phyloP scores from a whole-genome alignment of 2,888 invertebrate species.

The Cosmia trapezina region DNA sequence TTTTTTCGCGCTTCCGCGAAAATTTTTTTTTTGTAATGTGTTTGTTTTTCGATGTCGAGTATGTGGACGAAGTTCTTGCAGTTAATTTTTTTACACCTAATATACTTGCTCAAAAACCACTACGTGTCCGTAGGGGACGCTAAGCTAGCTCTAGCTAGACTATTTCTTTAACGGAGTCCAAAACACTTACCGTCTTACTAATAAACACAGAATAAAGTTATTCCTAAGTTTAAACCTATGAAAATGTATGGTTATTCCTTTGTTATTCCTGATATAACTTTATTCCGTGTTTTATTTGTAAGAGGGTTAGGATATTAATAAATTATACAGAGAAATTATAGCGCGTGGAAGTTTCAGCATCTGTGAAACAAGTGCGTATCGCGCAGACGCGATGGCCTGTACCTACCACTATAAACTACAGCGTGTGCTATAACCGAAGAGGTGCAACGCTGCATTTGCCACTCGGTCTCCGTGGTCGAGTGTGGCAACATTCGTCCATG shows the following conservation, averaged over 20 bases:
- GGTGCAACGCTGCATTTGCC: conserved; percentile 6
- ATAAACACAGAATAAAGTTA: no score
- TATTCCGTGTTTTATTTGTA: no score
- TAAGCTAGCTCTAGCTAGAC: not conserved
- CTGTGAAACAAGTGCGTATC: not conserved
- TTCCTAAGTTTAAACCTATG: no score
- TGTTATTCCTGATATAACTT: no score
- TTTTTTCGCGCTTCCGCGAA: no score
- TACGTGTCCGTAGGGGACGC: no score
- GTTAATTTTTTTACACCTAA: no score
- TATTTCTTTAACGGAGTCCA: not conserved
- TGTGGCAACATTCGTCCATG: conserved; percentile 39
- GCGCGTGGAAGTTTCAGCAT: conserved; percentile 9
- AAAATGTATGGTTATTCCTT: no score
- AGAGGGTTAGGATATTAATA: not conserved
- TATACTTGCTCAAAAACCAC: not conserved
- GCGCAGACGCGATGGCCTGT: conserved; percentile 31
- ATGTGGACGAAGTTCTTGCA: no score
- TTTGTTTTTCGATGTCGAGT: no score
- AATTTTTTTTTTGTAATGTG: no score
- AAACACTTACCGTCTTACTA: no score
- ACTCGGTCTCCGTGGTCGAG: conserved; percentile 6
- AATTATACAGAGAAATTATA: not conserved
- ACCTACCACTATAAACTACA: not conserved
- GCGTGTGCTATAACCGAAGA: not conserved